Percentiles rank a stretch among this genome's conserved stretches.
phyloP scores from a whole-genome alignment of 2,888 invertebrate species.

The Cactoblastis cactorum region DNA sequence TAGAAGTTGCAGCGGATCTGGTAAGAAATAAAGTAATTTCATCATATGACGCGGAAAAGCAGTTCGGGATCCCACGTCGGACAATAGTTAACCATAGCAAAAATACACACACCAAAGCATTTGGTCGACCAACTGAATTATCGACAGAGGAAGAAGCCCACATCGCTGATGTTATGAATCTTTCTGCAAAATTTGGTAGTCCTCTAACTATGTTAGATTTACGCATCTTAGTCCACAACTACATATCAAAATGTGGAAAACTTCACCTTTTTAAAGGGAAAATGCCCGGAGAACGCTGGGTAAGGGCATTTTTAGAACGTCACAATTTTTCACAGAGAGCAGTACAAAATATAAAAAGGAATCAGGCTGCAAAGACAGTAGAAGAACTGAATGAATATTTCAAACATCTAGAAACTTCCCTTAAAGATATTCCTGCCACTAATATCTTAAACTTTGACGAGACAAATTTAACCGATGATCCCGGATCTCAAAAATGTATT shows the following conservation, averaged over 20 bases:
- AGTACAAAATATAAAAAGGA: not conserved
- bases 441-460: not conserved
- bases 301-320: not conserved
- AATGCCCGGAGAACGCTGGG: not conserved
- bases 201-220: not conserved
- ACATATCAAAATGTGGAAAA: not conserved
- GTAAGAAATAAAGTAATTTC: not conserved
- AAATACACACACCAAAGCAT: not conserved
- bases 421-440: not conserved
- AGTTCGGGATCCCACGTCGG: not conserved
- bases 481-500: not conserved
- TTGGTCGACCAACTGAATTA: not conserved
- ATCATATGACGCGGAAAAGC: not conserved
- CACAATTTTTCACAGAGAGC: not conserved
- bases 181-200: not conserved
- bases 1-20: not conserved
- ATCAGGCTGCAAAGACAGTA: not conserved
- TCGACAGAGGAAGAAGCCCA: not conserved
- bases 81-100: not conserved
- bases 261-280: not conserved
- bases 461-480: not conserved
- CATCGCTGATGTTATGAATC: not conserved
- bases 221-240: not conserved
- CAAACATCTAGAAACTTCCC: not conserved
- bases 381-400: not conserved